These are phyloP conservation scores for Melanostigma gelatinosum DNA, from an alignment of 2,113 vertebrate species.

Conservation along the genomic window DNA sequence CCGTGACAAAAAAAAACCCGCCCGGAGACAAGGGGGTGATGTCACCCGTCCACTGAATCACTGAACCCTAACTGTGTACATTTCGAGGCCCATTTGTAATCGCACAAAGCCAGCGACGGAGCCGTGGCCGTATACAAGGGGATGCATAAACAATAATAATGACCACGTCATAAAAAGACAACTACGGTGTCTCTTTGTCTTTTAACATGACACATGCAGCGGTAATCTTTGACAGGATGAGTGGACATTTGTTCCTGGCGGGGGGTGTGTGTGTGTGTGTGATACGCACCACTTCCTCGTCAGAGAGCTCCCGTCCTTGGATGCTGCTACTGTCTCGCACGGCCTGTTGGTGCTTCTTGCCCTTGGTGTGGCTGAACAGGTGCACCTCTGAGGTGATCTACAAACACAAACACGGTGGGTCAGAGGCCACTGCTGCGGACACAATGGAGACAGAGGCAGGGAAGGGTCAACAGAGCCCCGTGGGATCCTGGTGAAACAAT, in stretches of 20 bases:
- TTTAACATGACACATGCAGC: slow-evolving; percentile 48
- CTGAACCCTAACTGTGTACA: slow-evolving; percentile 79
- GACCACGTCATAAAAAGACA: slow-evolving; percentile 61
- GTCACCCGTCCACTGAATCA: slow-evolving; percentile 72
- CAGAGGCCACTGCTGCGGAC: slow-evolving; percentile 68
- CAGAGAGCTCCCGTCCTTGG: slow-evolving; percentile 97
- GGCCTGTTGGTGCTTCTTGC: slow-evolving; percentile 94
- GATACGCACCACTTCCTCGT: slow-evolving; percentile 97
- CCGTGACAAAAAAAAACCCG: slow-evolving; percentile 68
- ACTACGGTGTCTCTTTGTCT: slow-evolving; percentile 55
- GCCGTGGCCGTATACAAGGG: slow-evolving; percentile 47
- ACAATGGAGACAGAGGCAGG: slow-evolving; percentile 67
- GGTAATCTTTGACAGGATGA: slow-evolving; percentile 43
- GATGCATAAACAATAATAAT: slow-evolving; percentile 70
- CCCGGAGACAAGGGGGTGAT: slow-evolving; percentile 75
- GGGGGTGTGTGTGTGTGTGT: slow-evolving; percentile 9
- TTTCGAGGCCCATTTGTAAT: slow-evolving; percentile 76
- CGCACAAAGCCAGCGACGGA: slow-evolving; percentile 64
- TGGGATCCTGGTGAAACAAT: slow-evolving; percentile 63
- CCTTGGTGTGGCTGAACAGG: slow-evolving; percentile 98
- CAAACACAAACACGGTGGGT: slow-evolving; percentile 77
- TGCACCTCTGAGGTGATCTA: slow-evolving; percentile 99
- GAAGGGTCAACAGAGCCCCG: slow-evolving; percentile 60
- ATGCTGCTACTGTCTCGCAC: slow-evolving; percentile 98
- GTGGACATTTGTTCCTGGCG: slow-evolving; percentile 54